Conservation (phyloP, 2,888 invertebrate species). For the Nephrotoma guestfalica region DNA sequence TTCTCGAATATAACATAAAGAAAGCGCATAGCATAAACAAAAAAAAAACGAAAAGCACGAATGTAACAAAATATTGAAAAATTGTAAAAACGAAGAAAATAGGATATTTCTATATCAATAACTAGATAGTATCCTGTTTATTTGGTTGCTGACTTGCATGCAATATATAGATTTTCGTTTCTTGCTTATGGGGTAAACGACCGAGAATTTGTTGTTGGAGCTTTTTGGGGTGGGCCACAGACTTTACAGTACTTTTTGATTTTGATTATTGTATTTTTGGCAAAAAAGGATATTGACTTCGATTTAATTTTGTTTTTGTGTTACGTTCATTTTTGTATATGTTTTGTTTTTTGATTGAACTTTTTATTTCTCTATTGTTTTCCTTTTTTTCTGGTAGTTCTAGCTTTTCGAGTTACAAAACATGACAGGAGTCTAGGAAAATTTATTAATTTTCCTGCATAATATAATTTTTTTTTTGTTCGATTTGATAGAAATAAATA, state of each 20-base stretch:
- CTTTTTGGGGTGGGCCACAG: neutral
- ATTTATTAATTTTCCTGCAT: neutral
- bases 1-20: neutral
- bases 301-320: neutral
- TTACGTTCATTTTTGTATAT: neutral
- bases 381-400: neutral
- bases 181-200: neutral
- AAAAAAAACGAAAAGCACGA: neutral
- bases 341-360: neutral
- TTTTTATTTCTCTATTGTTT: neutral
- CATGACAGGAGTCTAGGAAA: neutral
- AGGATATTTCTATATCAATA: neutral
- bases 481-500: neutral
- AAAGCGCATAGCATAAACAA: neutral
- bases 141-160: neutral
- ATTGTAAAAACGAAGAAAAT: neutral
- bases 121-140: neutral
- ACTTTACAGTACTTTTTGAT: neutral
- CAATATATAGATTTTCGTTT: neutral
- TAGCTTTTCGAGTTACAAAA: neutral
- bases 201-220: neutral
- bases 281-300: conserved; percentile 2
- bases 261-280: neutral
- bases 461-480: neutral
- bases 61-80: neutral